Conservation (phyloP, 2,113 vertebrate species). For the Zosterops pallidus region DNA sequence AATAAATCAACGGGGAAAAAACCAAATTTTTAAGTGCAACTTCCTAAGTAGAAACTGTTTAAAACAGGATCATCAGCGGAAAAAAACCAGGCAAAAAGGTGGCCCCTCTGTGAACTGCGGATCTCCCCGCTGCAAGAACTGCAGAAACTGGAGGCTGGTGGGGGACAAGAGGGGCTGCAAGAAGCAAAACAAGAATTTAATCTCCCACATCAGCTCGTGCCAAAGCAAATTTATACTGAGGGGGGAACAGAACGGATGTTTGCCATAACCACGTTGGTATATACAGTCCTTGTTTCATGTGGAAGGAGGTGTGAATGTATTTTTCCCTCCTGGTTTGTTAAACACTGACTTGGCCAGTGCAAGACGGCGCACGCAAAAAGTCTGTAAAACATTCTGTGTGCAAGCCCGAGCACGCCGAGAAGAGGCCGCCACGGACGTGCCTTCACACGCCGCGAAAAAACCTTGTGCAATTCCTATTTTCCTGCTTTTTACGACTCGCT, state of each 20-base stretch:
- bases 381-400: not conserved
- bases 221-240: not conserved
- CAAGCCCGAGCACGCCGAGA: not conserved
- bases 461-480: not conserved
- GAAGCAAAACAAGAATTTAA: not conserved
- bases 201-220: not conserved
- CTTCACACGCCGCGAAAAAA: not conserved
- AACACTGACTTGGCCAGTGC: not conserved
- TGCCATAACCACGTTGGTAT: not conserved
- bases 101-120: rapidly evolving
- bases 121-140: not conserved
- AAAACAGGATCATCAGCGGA: not conserved
- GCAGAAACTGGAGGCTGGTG: not conserved
- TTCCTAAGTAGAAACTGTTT: not conserved
- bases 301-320: not conserved
- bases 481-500: not conserved
- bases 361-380: not conserved
- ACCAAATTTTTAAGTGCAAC: not conserved
- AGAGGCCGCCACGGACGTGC: not conserved
- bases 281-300: not conserved
- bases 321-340: not conserved
- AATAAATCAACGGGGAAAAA: not conserved
- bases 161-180: not conserved
- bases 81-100: not conserved
- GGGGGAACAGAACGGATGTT: not conserved